A percentile compares a stretch with the other conserved stretches of the same genome.
phyloP scores from a whole-genome alignment of 2,888 invertebrate species.

The Willowsia nigromaculata region DNA sequence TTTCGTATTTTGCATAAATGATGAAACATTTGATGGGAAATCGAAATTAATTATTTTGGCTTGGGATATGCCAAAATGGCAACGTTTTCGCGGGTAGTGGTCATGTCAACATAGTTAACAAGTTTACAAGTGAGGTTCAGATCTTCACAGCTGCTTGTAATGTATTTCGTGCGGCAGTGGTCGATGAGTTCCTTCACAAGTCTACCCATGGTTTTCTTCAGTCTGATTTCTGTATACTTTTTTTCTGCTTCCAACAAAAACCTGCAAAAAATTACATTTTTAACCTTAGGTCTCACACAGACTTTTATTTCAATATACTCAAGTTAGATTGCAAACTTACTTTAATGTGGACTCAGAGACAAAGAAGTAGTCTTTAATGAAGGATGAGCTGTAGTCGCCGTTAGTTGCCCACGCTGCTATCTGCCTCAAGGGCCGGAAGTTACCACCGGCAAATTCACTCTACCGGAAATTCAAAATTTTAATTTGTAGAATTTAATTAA shows the following conservation, averaged over 20 bases:
- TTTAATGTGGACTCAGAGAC: background rate
- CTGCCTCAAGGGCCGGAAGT: slow-evolving; percentile 89
- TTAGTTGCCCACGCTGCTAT: slow-evolving; percentile 95
- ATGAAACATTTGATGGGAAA: background rate
- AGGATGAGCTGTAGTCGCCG: slow-evolving; percentile 81
- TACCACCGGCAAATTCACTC: slow-evolving; percentile 79
- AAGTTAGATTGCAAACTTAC: too few species aligned
- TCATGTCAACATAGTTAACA: slow-evolving; percentile 66
- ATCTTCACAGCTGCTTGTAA: slow-evolving; percentile 43
- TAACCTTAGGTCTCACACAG: too few species aligned
- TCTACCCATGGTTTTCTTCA: slow-evolving; percentile 68
- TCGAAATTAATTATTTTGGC: background rate
- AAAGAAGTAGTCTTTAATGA: slow-evolving; percentile 20
- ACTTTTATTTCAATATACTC: too few species aligned
- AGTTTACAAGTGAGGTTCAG: slow-evolving; percentile 40
- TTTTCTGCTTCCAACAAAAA: slow-evolving; percentile 22
- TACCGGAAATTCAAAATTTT: too few species aligned
- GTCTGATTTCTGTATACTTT: slow-evolving; percentile 31
- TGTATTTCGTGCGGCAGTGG: slow-evolving; percentile 62
- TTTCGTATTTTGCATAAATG: background rate
- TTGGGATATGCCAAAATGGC: slow-evolving; percentile 69
- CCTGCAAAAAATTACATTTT: background rate
- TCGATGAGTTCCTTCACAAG: slow-evolving; percentile 76
- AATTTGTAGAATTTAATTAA: too few species aligned
- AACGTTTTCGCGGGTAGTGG: slow-evolving; percentile 75